Evolutionary conservation across 2,797 vertebrate species (phyloP).

Genomic region (Rhinatrema bivittatum): DNA sequence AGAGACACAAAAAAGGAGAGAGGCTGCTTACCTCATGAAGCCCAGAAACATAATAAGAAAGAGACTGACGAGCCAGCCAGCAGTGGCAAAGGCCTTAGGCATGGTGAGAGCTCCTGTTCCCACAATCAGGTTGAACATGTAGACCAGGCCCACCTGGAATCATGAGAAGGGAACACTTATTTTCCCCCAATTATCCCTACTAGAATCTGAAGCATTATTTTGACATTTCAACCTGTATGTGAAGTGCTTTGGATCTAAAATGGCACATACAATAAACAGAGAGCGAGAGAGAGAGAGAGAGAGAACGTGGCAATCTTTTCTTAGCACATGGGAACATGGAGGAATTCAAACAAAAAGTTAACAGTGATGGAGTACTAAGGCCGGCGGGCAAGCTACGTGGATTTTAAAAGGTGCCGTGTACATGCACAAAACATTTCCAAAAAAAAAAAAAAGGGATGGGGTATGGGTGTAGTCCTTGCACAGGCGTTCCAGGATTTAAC

Average conservation of each 20-base stretch:
- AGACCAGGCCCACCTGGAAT: constrained; percentile 85
- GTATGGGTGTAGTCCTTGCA: too few relatives aligned
- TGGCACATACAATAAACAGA: background rate
- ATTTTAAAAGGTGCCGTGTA: too few relatives aligned
- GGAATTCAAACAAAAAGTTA: too few relatives aligned
- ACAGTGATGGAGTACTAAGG: too few relatives aligned
- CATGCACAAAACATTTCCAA: too few relatives aligned
- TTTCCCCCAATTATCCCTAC: background rate
- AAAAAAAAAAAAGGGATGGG: too few relatives aligned
- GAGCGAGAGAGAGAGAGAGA: background rate
- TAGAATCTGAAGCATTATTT: background rate
- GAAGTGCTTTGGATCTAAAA: background rate
- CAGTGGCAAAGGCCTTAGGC: constrained; percentile 88
- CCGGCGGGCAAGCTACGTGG: too few relatives aligned
- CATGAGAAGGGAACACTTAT: background rate
- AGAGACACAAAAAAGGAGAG: too few relatives aligned
- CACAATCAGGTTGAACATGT: constrained; percentile 97
- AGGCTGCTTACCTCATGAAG: constrained; percentile 89
- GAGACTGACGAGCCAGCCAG: constrained; percentile 89
- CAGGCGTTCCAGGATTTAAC: too few relatives aligned
- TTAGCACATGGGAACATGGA: too few relatives aligned
- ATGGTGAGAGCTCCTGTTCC: constrained; percentile 93
- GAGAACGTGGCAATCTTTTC: too few relatives aligned
- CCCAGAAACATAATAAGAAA: constrained; percentile 78
- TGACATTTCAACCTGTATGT: accelerated